Evolutionary conservation across 2,797 vertebrate species (phyloP).

Genomic region (Leptodactylus fallax): DNA sequence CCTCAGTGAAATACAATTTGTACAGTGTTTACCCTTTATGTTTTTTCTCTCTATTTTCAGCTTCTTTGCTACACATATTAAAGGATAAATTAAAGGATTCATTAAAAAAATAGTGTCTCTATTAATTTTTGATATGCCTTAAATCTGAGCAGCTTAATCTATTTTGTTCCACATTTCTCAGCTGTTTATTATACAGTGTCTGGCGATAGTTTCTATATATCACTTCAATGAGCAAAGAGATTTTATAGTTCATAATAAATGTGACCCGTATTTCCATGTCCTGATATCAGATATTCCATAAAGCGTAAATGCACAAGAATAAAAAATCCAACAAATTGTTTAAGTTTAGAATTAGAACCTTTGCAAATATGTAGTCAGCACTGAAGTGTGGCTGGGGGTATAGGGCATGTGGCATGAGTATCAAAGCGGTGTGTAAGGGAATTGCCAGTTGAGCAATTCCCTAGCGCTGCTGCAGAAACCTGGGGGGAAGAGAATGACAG

Average conservation of each 20-base stretch:
- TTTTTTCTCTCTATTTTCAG: not conserved
- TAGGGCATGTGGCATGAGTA: not conserved
- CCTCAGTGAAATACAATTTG: not conserved
- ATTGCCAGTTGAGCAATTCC: too few relatives aligned
- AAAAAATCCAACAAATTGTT: not conserved
- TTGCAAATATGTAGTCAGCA: not conserved
- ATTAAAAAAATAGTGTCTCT: conserved; percentile 11
- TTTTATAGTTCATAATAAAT: conserved; percentile 46
- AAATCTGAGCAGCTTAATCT: not conserved
- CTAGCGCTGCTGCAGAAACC: too few relatives aligned
- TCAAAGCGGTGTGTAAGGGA: too few relatives aligned
- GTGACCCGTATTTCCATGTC: conserved; percentile 21
- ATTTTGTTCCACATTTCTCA: conserved; percentile 7
- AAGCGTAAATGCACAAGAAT: not conserved
- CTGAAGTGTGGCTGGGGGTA: too few relatives aligned
- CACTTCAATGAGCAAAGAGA: conserved; percentile 39
- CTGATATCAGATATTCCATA: not conserved
- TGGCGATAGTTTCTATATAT: conserved; percentile 13
- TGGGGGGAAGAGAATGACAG: too few relatives aligned
- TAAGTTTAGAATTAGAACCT: not conserved
- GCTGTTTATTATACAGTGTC: not conserved
- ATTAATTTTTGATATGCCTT: conserved; percentile 17
- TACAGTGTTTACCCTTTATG: conserved; percentile 10
- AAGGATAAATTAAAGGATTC: conserved; percentile 30
- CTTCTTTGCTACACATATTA: not conserved